Percentiles rank a stretch among this genome's conserved stretches.
phyloP scores from a whole-genome alignment of 2,888 invertebrate species.

The Amphimallon solstitiale region DNA sequence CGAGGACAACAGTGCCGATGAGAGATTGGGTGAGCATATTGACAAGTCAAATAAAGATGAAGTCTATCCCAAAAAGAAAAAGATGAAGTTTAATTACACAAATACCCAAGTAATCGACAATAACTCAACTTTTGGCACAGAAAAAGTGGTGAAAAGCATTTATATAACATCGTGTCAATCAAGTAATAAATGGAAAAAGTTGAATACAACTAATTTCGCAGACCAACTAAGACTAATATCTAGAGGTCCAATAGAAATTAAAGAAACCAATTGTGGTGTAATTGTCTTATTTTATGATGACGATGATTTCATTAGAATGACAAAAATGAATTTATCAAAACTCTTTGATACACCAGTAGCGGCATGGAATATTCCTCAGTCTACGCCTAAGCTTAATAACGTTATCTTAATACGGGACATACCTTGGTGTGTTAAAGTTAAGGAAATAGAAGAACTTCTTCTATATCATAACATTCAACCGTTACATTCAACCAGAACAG shows the following conservation, averaged over 20 bases:
- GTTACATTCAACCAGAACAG: slow-evolving; percentile 25
- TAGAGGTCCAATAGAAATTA: slow-evolving; percentile 43
- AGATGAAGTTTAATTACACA: slow-evolving; percentile 35
- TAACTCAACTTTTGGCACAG: neutral
- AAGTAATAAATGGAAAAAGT: slow-evolving; percentile 27
- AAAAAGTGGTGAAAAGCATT: slow-evolving; percentile 31
- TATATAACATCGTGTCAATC: slow-evolving; percentile 45
- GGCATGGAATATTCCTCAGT: slow-evolving; percentile 49
- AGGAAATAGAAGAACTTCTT: slow-evolving; percentile 63
- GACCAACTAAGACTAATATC: slow-evolving; percentile 40
- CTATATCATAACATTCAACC: slow-evolving; percentile 60
- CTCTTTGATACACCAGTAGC: slow-evolving; percentile 63
- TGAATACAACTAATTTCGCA: slow-evolving; percentile 31
- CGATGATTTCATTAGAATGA: slow-evolving; percentile 60
- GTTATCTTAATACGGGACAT: slow-evolving; percentile 62
- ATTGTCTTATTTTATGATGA: slow-evolving; percentile 61
- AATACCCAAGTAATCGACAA: slow-evolving; percentile 34
- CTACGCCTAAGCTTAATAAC: slow-evolving; percentile 57
- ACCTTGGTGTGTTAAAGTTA: slow-evolving; percentile 65
- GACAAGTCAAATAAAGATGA: slow-evolving; percentile 12
- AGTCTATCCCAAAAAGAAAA: slow-evolving; percentile 23
- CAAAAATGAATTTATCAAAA: slow-evolving; percentile 60
- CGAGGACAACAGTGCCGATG: slow-evolving; percentile 31
- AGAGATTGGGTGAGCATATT: slow-evolving; percentile 26
- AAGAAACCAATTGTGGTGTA: slow-evolving; percentile 57